Evolutionary conservation across 92 coral and sea anemone species (phyloP), one percentile per base, ranked within the genome.

Genomic region (Umimayanthus kanabou): DNA sequence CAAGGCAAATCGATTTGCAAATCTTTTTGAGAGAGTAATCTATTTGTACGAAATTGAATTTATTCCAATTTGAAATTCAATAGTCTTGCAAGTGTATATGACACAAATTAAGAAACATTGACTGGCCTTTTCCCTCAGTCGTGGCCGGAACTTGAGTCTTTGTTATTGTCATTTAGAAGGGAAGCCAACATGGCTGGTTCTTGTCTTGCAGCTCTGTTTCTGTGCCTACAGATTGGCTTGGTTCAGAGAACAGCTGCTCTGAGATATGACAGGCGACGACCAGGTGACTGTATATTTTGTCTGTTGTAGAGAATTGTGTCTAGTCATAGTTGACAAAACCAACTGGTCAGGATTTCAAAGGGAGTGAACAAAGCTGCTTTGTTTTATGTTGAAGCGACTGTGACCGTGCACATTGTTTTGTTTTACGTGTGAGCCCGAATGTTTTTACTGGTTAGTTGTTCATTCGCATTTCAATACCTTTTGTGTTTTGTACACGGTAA

Each of bases 11-110:
- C 40, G 50, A 23, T 42, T n/a, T 40, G 58, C 74, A 29, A 23
- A 72, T 16, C 29, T 9, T 72, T 15, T 72, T 22, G 42, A 72
- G 16, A 72, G 7, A 72, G 22, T 9, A 72, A 29, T 28, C 1
- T 16, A 13, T 22, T 18, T 78, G 42, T 78, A 5, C 13, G 29
- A 9, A 45, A 11, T 78, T 78, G 82, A 78, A 49, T 64, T 11
- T 47, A 49, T 78, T 78, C 82, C 82, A 78, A 50, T 25, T 45
- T 78, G 82, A 78, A 78, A 78, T 49, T 23, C 30, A 78, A 78
- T 78, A 78, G 82, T 78, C 82, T 18, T 47, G 82, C 49, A 78
- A 78, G 42, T 11, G 42, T 49, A 78, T 30, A 45, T n/a, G 26
- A 33, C 58, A 73, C 22, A 22, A 77, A 45, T 15, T 40, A n/a